These are phyloP conservation scores for Allygus modestus DNA, from an alignment of 2,888 invertebrate species.

Conservation along the genomic window DNA sequence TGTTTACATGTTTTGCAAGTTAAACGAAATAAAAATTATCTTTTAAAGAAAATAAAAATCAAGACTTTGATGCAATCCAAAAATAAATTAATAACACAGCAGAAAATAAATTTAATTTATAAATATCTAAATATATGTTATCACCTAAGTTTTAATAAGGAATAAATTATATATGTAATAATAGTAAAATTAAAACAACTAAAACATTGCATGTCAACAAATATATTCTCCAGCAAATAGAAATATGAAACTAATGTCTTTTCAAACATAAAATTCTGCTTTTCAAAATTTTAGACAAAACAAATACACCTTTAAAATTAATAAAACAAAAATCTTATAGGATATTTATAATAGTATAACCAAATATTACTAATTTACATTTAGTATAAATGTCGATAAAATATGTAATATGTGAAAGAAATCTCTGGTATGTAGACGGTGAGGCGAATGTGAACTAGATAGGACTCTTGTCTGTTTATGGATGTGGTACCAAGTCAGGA, in stretches of 20 bases:
- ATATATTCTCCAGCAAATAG: not conserved
- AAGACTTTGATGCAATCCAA: no score
- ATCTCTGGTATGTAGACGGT: not conserved
- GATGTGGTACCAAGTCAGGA: not conserved
- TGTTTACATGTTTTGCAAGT: slow-evolving; percentile 13
- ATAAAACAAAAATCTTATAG: not conserved
- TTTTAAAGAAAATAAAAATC: no score
- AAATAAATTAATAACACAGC: no score
- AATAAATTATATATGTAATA: no score
- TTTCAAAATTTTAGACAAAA: no score
- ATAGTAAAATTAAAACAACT: not conserved
- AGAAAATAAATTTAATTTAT: no score
- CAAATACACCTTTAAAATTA: not conserved
- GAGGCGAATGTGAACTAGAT: not conserved
- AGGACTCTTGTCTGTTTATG: not conserved
- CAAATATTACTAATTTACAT: not conserved
- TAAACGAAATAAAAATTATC: not conserved
- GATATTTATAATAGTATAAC: not conserved
- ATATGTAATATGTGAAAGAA: not conserved
- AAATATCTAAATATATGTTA: no score
- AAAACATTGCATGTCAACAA: not conserved
- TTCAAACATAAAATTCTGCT: not conserved
- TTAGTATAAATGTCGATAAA: not conserved
- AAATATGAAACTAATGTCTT: not conserved
- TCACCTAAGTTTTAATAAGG: no score